A percentile compares a stretch with the other conserved stretches of the same genome.
Conservation (phyloP, 2,888 invertebrate species). For the Orgyia antiqua region DNA sequence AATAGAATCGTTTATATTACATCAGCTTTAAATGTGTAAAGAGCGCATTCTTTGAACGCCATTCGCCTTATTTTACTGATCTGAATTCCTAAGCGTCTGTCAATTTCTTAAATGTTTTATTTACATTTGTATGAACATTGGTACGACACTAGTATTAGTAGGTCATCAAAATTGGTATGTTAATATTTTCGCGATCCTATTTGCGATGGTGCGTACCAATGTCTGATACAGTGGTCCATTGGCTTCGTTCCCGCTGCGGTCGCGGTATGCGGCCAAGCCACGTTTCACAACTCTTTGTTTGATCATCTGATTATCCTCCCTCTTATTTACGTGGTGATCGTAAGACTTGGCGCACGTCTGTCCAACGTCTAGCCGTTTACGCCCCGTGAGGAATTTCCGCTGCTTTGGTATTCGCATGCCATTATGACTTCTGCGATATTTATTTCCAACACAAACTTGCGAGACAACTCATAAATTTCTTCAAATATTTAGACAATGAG, state of each 20-base stretch:
- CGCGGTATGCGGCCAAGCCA: constrained; percentile 57
- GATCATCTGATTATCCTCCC: constrained; percentile 53
- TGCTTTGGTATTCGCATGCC: constrained; percentile 56
- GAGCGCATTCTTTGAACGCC: no score
- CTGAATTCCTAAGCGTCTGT: no score
- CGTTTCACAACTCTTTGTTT: constrained; percentile 70
- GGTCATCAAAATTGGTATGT: no score
- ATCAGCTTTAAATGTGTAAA: no score
- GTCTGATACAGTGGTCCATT: constrained; percentile 51
- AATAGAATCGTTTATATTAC: no score
- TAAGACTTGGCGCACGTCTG: constrained; percentile 58
- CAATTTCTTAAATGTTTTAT: no score
- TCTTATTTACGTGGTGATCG: constrained; percentile 51
- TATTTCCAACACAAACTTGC: constrained; percentile 54
- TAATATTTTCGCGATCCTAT: constrained; percentile 39
- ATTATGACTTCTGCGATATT: constrained; percentile 54
- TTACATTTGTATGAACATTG: no score
- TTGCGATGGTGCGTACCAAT: constrained; percentile 25
- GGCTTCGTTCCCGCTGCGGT: constrained; percentile 60
- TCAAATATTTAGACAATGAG: constrained; percentile 29
- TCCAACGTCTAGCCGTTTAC: constrained; percentile 68
- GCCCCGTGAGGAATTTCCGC: constrained; percentile 62
- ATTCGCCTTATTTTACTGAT: no score
- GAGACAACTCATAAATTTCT: constrained; percentile 45
- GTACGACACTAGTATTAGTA: no score